Evolutionary conservation across 2,888 invertebrate genomes (phyloP), one percentile per base, ranked within the genome.

Genomic region (Sthenelais limicola): DNA sequence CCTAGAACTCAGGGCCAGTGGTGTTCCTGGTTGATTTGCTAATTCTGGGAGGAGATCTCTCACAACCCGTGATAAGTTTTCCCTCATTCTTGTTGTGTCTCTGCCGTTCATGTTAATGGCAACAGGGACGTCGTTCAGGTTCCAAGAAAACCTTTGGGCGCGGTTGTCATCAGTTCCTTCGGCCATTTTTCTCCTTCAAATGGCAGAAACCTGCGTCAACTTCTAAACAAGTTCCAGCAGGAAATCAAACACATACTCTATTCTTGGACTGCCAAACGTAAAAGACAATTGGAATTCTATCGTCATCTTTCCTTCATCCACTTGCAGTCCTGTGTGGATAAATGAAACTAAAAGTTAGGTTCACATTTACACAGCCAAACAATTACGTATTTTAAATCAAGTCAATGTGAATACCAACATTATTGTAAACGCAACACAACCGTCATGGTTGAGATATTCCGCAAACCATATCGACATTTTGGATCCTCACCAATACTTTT

Each of bases 261-360:
- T 15, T n/a, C 32, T 24, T 3, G 56, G 56, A 7, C 35, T 24
- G 12, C 56, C 56, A 56, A n/a, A 32, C 3, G 32, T 33, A 33
- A 56, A 21, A 35, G 30, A 33, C 32, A 56, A 32, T 32, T 56
- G 33, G 35, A 56, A 56, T 56, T 7, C 15, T n/a, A 56, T 56
- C 15, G 35, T 56, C 56, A 56, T 56, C n/a, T 32, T 56, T 30
- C 33, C 32, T 28, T 28, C 21, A n/a, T n/a, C n/a, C n/a, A n/a
- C n/a, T n/a, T n/a, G n/a, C n/a, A n/a, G n/a, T n/a, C n/a, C n/a
- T n/a, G n/a, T n/a, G n/a, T n/a, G n/a, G n/a, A n/a, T n/a, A n/a
- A n/a, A n/a, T n/a, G n/a, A n/a, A n/a, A n/a, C n/a, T n/a, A n/a
- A n/a, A n/a, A n/a, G n/a, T n/a, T n/a, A n/a, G n/a, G n/a, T n/a